Conservation (phyloP, 2,888 invertebrate species). For the Eupelmus urozonus region DNA sequence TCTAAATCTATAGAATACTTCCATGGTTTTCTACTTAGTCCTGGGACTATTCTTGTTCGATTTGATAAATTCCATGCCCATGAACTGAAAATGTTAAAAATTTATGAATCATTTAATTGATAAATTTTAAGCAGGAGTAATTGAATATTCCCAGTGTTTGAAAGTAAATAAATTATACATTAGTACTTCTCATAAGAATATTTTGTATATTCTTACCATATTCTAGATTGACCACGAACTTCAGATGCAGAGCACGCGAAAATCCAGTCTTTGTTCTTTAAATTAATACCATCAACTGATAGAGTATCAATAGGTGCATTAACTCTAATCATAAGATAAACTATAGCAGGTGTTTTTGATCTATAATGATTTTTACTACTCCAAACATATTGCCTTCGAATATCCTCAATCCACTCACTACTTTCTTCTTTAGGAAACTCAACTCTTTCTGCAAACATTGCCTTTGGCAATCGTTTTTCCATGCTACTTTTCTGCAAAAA, state of each 20-base stretch:
- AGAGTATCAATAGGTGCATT: conserved; percentile 79
- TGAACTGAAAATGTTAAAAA: conserved; percentile 75
- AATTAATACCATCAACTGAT: conserved; percentile 84
- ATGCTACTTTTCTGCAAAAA: conserved; percentile 67
- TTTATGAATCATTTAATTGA: not conserved
- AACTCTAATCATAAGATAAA: conserved; percentile 83
- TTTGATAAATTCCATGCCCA: conserved; percentile 81
- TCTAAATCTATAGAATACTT: conserved; percentile 80
- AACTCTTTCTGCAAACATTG: conserved; percentile 70
- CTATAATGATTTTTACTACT: conserved; percentile 79
- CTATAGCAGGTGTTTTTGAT: conserved; percentile 77
- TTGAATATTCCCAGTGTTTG: no score
- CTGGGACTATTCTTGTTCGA: conserved; percentile 80
- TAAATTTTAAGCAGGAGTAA: no score
- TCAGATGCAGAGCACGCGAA: conserved; percentile 85
- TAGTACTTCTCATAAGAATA: not conserved
- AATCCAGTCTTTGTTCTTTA: conserved; percentile 86
- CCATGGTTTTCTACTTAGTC: conserved; percentile 73
- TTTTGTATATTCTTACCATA: conserved; percentile 79
- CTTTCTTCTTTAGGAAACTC: conserved; percentile 75
- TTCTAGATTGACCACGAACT: conserved; percentile 79
- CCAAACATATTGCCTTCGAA: conserved; percentile 77
- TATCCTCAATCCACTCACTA: conserved; percentile 79
- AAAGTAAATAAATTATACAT: not conserved
- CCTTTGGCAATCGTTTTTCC: conserved; percentile 72